Conservation (phyloP, 1,140 invertebrate genomes). For the Trichoplusia ni region DNA sequence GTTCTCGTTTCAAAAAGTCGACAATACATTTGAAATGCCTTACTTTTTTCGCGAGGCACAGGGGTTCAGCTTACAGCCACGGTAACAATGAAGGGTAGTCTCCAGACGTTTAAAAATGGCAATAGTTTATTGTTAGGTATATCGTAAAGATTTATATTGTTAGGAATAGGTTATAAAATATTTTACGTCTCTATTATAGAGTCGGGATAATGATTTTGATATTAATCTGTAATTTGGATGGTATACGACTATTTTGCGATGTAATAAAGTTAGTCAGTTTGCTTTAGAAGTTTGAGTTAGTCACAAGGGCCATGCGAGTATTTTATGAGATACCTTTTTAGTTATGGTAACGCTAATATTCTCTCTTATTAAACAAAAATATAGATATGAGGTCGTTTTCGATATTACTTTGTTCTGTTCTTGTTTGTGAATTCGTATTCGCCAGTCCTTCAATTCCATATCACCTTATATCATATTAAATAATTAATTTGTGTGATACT, state of each 20-base stretch:
- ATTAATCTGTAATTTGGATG: slow-evolving; percentile 21
- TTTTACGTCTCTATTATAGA: slow-evolving; percentile 63
- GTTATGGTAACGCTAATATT: too few species aligned
- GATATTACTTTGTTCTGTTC: too few species aligned
- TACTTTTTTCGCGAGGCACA: slow-evolving; percentile 56
- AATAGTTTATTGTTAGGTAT: slow-evolving; percentile 31
- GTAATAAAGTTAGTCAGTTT: slow-evolving; percentile 18
- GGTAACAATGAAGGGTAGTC: slow-evolving; percentile 56
- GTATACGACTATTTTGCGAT: slow-evolving; percentile 11
- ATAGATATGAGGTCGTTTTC: too few species aligned
- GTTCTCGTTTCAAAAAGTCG: slow-evolving; percentile 39
- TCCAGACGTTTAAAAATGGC: slow-evolving; percentile 37
- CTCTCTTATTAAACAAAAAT: too few species aligned
- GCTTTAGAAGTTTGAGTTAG: slow-evolving; percentile 2
- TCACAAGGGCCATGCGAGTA: too few species aligned
- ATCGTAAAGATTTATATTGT: slow-evolving; percentile 46
- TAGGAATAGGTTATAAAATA: slow-evolving; percentile 48
- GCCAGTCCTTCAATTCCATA: too few species aligned
- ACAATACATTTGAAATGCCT: slow-evolving; percentile 49
- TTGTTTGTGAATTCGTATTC: too few species aligned
- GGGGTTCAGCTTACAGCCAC: slow-evolving; percentile 50
- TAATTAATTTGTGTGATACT: too few species aligned
- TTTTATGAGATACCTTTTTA: too few species aligned
- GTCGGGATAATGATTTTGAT: slow-evolving; percentile 34
- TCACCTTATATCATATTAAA: too few species aligned